phyloP scores from a whole-genome alignment of 2,888 invertebrate species.

The Microctonus brassicae region DNA sequence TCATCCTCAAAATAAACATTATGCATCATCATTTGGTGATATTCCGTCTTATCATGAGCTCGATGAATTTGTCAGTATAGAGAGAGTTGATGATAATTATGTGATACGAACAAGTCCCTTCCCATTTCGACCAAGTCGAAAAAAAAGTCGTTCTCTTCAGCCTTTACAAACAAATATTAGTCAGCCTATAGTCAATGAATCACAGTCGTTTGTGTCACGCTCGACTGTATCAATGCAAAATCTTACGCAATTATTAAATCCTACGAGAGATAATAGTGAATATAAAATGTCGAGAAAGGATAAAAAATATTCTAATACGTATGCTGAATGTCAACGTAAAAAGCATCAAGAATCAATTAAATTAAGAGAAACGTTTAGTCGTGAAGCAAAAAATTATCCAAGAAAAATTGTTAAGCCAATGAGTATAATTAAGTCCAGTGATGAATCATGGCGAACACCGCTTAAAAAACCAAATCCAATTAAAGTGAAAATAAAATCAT shows the following conservation, averaged over 20 bases:
- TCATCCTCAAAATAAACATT: neutral
- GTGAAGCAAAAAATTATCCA: conserved; percentile 26
- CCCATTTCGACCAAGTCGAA: conserved; percentile 58
- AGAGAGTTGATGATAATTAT: conserved; percentile 54
- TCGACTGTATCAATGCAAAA: conserved; percentile 42
- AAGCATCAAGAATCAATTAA: conserved; percentile 44
- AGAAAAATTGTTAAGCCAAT: conserved; percentile 37
- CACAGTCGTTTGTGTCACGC: neutral
- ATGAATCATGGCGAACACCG: neutral
- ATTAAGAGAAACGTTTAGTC: neutral
- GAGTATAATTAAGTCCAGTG: conserved; percentile 21
- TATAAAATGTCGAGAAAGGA: conserved; percentile 66
- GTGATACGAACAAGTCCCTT: conserved; percentile 62
- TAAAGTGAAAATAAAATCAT: conserved; percentile 13
- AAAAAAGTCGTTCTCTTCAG: neutral
- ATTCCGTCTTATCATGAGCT: conserved; percentile 44
- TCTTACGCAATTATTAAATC: conserved; percentile 60
- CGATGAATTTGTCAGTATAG: conserved; percentile 65
- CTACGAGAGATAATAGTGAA: conserved; percentile 36
- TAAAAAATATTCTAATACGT: conserved; percentile 66
- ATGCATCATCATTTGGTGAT: neutral
- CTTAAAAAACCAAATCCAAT: neutral
- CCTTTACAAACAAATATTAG: neutral
- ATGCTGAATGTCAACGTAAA: conserved; percentile 58
- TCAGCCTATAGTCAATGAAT: neutral